Conservation (phyloP, 2,888 invertebrate species). For the Caenorhabditis sinica region DNA sequence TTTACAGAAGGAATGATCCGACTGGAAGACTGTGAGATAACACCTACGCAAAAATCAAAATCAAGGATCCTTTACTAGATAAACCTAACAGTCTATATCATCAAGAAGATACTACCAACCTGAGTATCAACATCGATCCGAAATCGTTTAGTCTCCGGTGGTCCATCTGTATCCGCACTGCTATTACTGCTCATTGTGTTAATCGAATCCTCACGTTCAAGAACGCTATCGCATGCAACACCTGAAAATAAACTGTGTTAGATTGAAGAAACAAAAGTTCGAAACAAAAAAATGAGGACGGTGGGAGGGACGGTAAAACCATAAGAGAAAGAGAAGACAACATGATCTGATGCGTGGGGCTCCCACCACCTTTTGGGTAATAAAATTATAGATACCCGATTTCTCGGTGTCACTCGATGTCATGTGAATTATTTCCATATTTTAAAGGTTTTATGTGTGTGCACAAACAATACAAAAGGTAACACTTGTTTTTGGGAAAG, state of each 20-base stretch:
- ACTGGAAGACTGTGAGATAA: neutral
- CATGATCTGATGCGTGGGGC: conserved; percentile 7
- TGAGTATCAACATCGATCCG: conserved; percentile 66
- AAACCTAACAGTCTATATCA: too few species aligned
- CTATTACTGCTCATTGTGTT: conserved; percentile 32
- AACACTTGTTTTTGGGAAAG: too few species aligned
- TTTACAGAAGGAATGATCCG: neutral
- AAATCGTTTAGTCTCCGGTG: conserved; percentile 72
- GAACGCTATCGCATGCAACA: conserved; percentile 24
- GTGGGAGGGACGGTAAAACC: neutral
- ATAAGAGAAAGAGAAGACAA: neutral
- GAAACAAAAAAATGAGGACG: neutral
- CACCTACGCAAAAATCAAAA: neutral
- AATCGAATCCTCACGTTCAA: conserved; percentile 8
- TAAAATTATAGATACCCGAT: conserved; percentile 12
- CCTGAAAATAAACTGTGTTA: conserved; percentile 1
- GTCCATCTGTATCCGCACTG: conserved; percentile 62
- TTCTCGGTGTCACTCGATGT: neutral
- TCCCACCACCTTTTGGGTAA: conserved; percentile 34
- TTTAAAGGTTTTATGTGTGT: neutral
- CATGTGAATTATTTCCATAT: conserved; percentile 24
- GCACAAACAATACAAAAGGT: too few species aligned
- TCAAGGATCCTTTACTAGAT: too few species aligned
- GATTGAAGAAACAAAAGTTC: neutral
- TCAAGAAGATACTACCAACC: conserved; percentile 11